These are phyloP conservation scores for Bombylius discolor DNA, from an alignment of 2,888 invertebrate species.

Conservation along the genomic window DNA sequence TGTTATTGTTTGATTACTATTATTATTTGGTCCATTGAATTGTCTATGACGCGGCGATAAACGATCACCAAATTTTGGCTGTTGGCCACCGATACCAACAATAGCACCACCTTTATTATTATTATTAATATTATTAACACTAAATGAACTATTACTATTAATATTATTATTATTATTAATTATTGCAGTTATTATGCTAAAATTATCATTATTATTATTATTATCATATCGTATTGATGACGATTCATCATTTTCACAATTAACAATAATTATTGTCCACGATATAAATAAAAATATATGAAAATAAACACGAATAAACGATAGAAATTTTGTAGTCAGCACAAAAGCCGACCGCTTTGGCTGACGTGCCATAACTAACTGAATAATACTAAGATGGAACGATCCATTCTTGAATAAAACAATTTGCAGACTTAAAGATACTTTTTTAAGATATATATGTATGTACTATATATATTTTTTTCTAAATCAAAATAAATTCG, in stretches of 20 bases:
- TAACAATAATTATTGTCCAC: neutral
- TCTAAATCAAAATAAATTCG: too few relatives aligned
- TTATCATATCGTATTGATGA: neutral
- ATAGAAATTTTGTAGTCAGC: constrained; percentile 15
- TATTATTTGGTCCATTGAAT: constrained; percentile 6
- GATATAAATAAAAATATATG: neutral
- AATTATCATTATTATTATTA: neutral
- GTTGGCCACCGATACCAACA: constrained; percentile 6
- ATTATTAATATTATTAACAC: neutral
- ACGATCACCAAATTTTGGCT: constrained; percentile 30
- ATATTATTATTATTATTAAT: constrained; percentile 13
- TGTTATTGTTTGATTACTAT: constrained; percentile 13
- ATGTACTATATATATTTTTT: too few relatives aligned
- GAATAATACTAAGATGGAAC: constrained; percentile 5
- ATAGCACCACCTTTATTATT: too few relatives aligned
- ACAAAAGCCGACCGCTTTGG: constrained; percentile 26
- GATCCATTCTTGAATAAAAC: too few relatives aligned
- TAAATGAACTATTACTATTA: constrained; percentile 2
- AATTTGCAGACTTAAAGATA: too few relatives aligned
- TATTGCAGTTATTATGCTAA: neutral
- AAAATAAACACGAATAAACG: neutral
- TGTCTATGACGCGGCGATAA: constrained; percentile 26
- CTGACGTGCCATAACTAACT: constrained; percentile 32
- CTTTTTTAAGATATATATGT: too few relatives aligned
- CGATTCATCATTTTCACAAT: neutral